A percentile compares a stretch with the other conserved stretches of the same genome.
phyloP scores from a whole-genome alignment of 2,888 invertebrate genomes.

The Seladonia tumulorum region DNA sequence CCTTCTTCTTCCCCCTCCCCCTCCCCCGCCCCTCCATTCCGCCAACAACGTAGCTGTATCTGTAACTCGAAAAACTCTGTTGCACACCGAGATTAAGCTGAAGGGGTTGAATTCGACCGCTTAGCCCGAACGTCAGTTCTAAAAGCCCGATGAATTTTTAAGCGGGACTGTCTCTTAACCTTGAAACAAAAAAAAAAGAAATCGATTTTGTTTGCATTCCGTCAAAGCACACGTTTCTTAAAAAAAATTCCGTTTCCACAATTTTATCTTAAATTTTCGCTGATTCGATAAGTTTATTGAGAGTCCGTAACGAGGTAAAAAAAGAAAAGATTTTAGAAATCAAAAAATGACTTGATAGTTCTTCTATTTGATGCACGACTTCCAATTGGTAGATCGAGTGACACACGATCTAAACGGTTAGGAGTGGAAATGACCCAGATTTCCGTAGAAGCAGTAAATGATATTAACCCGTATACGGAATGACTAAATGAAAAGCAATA shows the following conservation, averaged over 20 bases:
- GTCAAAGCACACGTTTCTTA: no score
- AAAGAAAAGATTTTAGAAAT: neutral
- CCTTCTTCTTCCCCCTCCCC: constrained; percentile 63
- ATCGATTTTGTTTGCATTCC: no score
- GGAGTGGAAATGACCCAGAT: constrained; percentile 1
- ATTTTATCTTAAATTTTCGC: neutral
- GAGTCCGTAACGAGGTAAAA: no score
- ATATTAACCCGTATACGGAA: neutral
- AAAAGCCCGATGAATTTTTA: constrained; percentile 60
- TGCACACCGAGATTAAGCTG: constrained; percentile 79
- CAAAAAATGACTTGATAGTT: neutral
- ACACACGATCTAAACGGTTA: neutral
- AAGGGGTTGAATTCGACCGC: constrained; percentile 75
- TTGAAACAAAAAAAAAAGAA: no score
- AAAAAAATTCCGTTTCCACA: no score
- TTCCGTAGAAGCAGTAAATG: neutral
- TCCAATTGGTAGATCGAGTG: neutral
- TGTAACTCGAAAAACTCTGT: constrained; percentile 74
- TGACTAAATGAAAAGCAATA: neutral
- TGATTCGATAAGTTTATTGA: neutral
- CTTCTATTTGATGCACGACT: neutral
- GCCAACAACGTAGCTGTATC: constrained; percentile 51
- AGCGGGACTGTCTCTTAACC: constrained; percentile 6
- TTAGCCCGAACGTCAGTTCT: constrained; percentile 62
- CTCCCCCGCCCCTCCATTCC: constrained; percentile 65